Evolutionary conservation across 2,888 invertebrate species (phyloP).

Genomic region (Dicyrtoma fusca): DNA sequence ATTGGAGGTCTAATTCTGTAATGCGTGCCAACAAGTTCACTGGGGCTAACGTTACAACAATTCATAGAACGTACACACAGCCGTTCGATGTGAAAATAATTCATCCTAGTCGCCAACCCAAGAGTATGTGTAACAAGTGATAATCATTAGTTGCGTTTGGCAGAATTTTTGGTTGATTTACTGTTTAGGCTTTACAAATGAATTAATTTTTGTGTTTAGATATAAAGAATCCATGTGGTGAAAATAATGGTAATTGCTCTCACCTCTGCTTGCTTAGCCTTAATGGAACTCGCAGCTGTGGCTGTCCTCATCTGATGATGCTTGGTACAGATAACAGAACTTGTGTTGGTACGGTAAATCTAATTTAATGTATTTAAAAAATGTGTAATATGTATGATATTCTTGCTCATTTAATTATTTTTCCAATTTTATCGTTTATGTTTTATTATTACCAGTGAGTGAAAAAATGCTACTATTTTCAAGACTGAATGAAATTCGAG

Average conservation of each 20-base stretch:
- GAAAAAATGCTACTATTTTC: slow-evolving; percentile 79
- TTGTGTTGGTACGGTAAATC: slow-evolving; percentile 67
- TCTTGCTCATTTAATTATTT: neutral
- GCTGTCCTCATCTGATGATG: slow-evolving; percentile 86
- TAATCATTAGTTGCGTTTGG: too few relatives aligned
- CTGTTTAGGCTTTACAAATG: too few relatives aligned
- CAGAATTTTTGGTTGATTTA: too few relatives aligned
- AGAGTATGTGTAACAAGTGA: slow-evolving; percentile 59
- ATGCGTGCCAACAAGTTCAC: slow-evolving; percentile 87
- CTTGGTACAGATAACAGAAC: slow-evolving; percentile 69
- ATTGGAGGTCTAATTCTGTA: slow-evolving; percentile 87
- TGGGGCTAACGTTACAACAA: slow-evolving; percentile 73
- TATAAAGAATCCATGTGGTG: slow-evolving; percentile 69
- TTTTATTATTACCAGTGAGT: slow-evolving; percentile 66
- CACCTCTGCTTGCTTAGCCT: slow-evolving; percentile 78
- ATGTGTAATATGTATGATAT: neutral
- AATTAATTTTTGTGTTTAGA: slow-evolving; percentile 53
- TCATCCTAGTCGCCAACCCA: slow-evolving; percentile 76
- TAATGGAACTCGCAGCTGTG: slow-evolving; percentile 70
- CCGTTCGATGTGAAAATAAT: slow-evolving; percentile 88
- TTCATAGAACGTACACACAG: slow-evolving; percentile 81
- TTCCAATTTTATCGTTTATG: slow-evolving; percentile 1
- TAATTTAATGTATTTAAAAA: neutral
- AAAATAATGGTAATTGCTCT: slow-evolving; percentile 75
- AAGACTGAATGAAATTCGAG: slow-evolving; percentile 76